Percentiles rank a stretch among this genome's conserved stretches.
Evolutionary conservation across 2,113 vertebrate genomes (phyloP).

Genomic region (Rhea pennata): DNA sequence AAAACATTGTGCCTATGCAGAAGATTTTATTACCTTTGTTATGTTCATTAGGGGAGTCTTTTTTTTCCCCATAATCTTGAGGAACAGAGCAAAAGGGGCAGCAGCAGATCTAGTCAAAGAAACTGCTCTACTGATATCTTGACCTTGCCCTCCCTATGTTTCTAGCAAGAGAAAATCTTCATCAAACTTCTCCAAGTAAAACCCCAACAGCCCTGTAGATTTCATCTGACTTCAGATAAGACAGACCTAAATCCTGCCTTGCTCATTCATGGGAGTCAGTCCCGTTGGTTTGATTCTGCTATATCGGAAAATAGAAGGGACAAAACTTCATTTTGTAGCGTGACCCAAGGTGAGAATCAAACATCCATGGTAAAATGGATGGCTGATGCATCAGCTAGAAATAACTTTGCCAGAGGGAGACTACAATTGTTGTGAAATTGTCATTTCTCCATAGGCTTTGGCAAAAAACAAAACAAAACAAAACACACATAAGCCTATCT

Average conservation of each 20-base stretch:
- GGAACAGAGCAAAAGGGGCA: not conserved
- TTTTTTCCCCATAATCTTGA: not conserved
- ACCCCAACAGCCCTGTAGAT: not conserved
- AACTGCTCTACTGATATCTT: not conserved
- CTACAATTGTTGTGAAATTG: not conserved
- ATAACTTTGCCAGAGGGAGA: not conserved
- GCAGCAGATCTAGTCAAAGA: not conserved
- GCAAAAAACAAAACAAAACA: not conserved
- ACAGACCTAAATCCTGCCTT: not conserved
- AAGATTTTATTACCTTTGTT: not conserved
- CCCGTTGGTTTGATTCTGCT: not conserved
- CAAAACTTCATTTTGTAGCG: not conserved
- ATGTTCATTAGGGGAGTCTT: not conserved
- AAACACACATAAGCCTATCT: not conserved
- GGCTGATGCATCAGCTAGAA: not conserved
- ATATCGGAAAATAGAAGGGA: not conserved
- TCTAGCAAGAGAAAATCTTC: not conserved
- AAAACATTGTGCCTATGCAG: accelerated
- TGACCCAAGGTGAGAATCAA: not conserved
- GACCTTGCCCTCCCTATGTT: not conserved
- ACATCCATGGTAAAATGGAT: no score
- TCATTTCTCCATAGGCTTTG: not conserved
- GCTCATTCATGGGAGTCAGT: not conserved
- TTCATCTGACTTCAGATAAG: not conserved
- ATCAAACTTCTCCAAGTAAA: not conserved